A percentile compares a stretch with the other conserved stretches of the same genome.
phyloP scores from a whole-genome alignment of 2,888 invertebrate species.

The Junonia oenone region DNA sequence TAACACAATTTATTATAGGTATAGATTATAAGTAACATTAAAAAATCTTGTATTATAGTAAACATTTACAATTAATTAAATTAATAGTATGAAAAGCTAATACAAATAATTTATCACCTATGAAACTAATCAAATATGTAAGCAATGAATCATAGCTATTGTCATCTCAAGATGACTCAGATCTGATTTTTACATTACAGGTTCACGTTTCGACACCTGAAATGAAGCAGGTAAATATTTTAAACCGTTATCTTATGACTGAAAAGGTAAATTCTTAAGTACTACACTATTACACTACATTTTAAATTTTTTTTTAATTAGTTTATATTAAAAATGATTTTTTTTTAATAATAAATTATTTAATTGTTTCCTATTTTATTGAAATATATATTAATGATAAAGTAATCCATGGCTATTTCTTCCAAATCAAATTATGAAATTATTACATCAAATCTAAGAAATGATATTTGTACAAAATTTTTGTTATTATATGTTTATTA shows the following conservation, averaged over 20 bases:
- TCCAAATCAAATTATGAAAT: no score
- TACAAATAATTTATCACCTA: background rate
- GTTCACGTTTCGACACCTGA: constrained; percentile 74
- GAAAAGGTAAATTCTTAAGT: background rate
- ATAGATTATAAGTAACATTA: background rate
- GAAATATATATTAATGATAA: no score
- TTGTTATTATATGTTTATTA: no score
- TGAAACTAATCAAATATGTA: constrained; percentile 1
- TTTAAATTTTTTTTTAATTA: no score
- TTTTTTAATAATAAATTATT: no score
- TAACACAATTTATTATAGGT: background rate
- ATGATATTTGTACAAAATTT: no score
- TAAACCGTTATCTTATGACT: background rate
- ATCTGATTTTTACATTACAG: constrained; percentile 51
- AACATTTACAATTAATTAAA: background rate
- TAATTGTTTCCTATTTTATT: no score
- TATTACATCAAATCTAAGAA: no score
- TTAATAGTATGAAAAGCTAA: background rate
- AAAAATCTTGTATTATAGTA: no score
- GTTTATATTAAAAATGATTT: no score
- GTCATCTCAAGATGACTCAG: background rate
- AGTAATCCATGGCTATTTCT: no score
- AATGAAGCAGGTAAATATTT: constrained; percentile 74
- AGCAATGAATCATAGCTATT: background rate
- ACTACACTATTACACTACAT: no score